Conservation (phyloP, 2,888 invertebrate species). For the Hemicrepidius hirtus region DNA sequence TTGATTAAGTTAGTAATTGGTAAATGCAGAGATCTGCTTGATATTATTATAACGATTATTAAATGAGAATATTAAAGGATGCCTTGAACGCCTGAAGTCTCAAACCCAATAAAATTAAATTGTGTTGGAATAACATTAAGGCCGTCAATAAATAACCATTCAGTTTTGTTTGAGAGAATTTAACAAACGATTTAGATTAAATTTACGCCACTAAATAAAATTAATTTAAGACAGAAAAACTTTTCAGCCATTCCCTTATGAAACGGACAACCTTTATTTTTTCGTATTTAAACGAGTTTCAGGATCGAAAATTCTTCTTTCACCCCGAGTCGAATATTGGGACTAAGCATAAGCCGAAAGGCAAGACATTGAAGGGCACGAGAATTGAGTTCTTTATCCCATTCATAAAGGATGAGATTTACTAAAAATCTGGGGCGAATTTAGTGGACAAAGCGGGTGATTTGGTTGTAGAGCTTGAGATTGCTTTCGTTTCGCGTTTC, state of each 20-base stretch:
- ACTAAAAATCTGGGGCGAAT: constrained; percentile 16
- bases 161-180: too few relatives aligned
- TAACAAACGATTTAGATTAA: too few relatives aligned
- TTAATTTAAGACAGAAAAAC: too few relatives aligned
- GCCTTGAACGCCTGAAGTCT: neutral
- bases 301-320: neutral
- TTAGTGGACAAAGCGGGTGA: constrained; percentile 1
- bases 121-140: neutral
- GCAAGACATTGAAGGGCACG: constrained; percentile 22
- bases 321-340: constrained; percentile 10
- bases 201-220: too few relatives aligned
- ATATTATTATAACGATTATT: constrained; percentile 8
- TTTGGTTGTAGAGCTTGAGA: neutral
- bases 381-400: constrained; percentile 20
- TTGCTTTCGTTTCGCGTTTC: neutral
- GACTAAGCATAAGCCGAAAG: constrained; percentile 8
- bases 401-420: constrained; percentile 17
- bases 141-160: neutral
- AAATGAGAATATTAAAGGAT: constrained; percentile 7
- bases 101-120: neutral
- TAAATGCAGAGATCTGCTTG: neutral
- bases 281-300: constrained; percentile 5
- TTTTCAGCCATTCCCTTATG: too few relatives aligned
- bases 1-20: neutral
- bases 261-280: neutral